Conservation (phyloP, 2,113 vertebrate genomes). For the Pomatostomus ruficeps region DNA sequence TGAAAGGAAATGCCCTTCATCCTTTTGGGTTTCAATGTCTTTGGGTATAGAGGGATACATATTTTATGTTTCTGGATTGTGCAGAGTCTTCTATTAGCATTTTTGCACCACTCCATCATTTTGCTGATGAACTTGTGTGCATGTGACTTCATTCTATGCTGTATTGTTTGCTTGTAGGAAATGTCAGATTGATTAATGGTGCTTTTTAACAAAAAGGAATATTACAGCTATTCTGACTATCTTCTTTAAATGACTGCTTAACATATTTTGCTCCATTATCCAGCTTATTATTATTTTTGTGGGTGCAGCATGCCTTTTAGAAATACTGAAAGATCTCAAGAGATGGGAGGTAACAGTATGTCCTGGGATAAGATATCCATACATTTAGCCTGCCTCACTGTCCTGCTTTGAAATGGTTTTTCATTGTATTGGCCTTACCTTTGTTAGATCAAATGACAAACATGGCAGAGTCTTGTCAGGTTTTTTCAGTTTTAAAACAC, state of each 20-base stretch:
- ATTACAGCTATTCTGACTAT: not conserved
- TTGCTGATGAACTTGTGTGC: not conserved
- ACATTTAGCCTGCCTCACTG: not conserved
- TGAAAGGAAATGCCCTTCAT: not conserved
- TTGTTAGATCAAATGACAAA: not conserved
- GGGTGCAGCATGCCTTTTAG: not conserved
- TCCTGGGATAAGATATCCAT: not conserved
- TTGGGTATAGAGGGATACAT: not conserved
- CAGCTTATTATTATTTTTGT: not conserved
- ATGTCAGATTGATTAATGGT: not conserved
- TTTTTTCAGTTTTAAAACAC: not conserved
- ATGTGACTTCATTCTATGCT: not conserved
- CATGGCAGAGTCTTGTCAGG: not conserved
- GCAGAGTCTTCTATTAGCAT: not conserved
- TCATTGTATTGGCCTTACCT: not conserved
- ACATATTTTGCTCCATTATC: not conserved
- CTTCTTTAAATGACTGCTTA: not conserved
- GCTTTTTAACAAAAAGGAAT: not conserved
- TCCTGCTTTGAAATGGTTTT: not conserved
- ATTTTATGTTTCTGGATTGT: not conserved
- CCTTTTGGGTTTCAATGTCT: not conserved
- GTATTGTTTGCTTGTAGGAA: not conserved
- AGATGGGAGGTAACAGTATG: not conserved
- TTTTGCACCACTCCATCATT: not conserved
- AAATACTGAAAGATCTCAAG: not conserved